These are phyloP conservation scores for human (Homo sapiens) DNA, from an alignment of 2,113 vertebrate genomes.

Conservation along the genomic window DNA sequence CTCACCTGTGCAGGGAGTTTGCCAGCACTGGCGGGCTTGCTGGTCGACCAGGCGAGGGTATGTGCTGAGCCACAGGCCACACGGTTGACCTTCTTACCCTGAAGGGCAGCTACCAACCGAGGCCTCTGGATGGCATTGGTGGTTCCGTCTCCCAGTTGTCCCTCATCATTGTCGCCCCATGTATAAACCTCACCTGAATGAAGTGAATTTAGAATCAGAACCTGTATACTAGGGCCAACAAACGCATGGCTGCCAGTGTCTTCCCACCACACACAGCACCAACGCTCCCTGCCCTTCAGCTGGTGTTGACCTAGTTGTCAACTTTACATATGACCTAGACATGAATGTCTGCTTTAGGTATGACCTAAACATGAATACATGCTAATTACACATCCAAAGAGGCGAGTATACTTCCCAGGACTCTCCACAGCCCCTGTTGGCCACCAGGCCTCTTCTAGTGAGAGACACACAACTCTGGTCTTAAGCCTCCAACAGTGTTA, in stretches of 20 bases:
- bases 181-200: conserved; percentile 96
- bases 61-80: conserved; percentile 99
- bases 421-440: neutral
- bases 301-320: rapidly evolving
- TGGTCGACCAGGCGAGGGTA: conserved; percentile 98
- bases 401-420: neutral
- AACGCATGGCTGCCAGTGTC: no score
- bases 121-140: conserved; percentile 99
- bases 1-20: conserved; percentile 96
- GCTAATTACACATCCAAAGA: neutral
- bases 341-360: neutral
- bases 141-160: conserved; percentile 97
- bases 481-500: neutral
- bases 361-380: neutral
- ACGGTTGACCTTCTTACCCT: conserved; percentile 99
- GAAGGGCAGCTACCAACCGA: conserved; percentile 94
- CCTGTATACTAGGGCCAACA: neutral
- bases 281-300: neutral
- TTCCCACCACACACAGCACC: no score
- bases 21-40: conserved; percentile 97
- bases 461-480: neutral
- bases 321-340: neutral
- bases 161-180: conserved; percentile 99
- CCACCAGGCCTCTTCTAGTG: neutral
- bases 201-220: neutral